Evolutionary conservation across 2,113 vertebrate species (phyloP), one percentile per base, ranked within the genome.

Genomic region (Merops nubicus): DNA sequence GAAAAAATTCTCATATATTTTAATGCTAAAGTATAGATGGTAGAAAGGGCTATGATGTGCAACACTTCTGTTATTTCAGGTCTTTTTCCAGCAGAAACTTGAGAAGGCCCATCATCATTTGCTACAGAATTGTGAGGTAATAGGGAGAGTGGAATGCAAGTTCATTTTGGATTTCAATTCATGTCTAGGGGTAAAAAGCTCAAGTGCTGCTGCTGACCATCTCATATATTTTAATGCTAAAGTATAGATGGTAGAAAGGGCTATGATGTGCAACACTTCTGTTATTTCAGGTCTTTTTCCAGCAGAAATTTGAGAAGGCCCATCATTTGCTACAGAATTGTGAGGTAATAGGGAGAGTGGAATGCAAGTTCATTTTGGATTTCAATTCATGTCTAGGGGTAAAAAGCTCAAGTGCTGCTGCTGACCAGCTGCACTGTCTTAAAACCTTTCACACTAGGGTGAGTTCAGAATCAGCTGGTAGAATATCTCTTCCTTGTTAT

Each of bases 151-250:
- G 23, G 76, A 84, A 78, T 34, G 36, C 20, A 78, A 26, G 48
- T 93, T 81, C 36, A 62, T 88, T 87, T 79, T 11, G 18, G 77
- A 85, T 85, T 94, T 95, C 62, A 94, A 91, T 69, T 96, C 63
- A 72, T 57, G n/a, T 62, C 42, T 56, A 68, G 36, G 78, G 38
- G 76, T 50, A 75, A 91, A 84, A 42, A 54, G 29, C 56, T 59
- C 8, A 33, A 86, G 31, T 13, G 29, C 22, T 89, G 85, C 36
- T 75, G 57, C 73, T 87, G 86, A 69, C 42, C 51, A 92, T n/a
- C n/a, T n/a, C n/a, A n/a, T n/a, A n/a, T n/a, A n/a, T n/a, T n/a
- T n/a, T n/a, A n/a, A n/a, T n/a, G n/a, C n/a, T n/a, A n/a, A n/a
- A n/a, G n/a, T n/a, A n/a, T n/a, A n/a, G n/a, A n/a, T n/a, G n/a